phyloP scores from a whole-genome alignment of 2,113 vertebrate genomes.

The Varanus salvator region DNA sequence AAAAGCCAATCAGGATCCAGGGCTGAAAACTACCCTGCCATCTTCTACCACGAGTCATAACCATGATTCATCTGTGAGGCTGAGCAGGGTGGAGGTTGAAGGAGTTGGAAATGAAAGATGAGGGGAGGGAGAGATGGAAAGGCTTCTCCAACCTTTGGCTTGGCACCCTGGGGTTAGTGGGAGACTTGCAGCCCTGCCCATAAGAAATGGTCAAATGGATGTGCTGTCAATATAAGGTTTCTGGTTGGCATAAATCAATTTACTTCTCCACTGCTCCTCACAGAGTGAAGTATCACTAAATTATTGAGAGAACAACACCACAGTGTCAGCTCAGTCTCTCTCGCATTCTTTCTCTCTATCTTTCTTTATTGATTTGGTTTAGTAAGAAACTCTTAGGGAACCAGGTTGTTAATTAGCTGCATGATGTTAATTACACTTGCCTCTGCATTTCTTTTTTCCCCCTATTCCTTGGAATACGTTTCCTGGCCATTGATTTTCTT shows the following conservation, averaged over 20 bases:
- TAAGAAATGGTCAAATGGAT: too few relatives aligned
- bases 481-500: constrained; percentile 14
- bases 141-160: too few relatives aligned
- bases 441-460: constrained; percentile 3
- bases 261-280: neutral
- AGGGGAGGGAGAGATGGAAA: neutral
- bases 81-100: neutral
- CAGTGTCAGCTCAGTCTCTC: neutral
- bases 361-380: neutral
- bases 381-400: neutral
- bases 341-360: neutral
- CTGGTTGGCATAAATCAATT: neutral
- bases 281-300: neutral
- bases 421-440: constrained; percentile 10
- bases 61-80: neutral
- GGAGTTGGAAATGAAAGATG: neutral
- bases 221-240: neutral
- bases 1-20: too few relatives aligned
- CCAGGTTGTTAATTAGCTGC: neutral
- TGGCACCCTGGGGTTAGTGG: neutral
- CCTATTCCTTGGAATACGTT: constrained; percentile 21
- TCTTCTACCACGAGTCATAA: neutral
- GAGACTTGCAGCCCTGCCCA: constrained; percentile 11
- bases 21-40: neutral
- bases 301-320: neutral